A percentile compares a stretch with the other conserved stretches of the same genome.
phyloP scores from a whole-genome alignment of 92 coral and sea anemone genomes.

The Siderastrea siderea region DNA sequence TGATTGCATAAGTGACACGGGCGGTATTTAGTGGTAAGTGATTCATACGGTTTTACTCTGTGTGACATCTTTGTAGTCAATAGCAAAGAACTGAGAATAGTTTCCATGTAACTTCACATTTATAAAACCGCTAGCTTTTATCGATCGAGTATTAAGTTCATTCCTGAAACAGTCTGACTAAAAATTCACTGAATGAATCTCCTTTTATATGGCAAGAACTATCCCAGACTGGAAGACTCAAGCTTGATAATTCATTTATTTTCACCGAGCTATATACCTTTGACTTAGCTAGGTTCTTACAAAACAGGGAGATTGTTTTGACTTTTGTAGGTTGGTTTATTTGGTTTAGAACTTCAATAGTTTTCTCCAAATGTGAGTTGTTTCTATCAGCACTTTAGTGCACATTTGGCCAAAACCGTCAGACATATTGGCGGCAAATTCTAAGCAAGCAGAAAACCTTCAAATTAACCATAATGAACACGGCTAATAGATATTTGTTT shows the following conservation, averaged over 20 bases:
- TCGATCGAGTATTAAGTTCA: no score
- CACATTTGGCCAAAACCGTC: not conserved
- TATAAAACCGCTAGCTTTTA: not conserved
- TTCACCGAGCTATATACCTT: not conserved
- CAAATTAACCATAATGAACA: not conserved
- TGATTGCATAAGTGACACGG: not conserved
- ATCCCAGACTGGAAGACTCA: no score
- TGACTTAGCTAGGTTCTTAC: not conserved
- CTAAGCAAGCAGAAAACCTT: not conserved
- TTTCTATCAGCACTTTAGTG: not conserved
- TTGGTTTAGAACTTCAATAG: not conserved
- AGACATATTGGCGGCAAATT: slow-evolving; percentile 30
- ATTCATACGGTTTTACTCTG: slow-evolving; percentile 12
- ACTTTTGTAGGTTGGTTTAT: not conserved
- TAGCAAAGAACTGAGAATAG: not conserved
- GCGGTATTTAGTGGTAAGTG: slow-evolving; percentile 16
- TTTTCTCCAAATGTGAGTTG: no score
- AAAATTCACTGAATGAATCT: not conserved
- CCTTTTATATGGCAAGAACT: not conserved
- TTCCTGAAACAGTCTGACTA: no score
- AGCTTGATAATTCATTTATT: not conserved
- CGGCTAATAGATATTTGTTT: not conserved
- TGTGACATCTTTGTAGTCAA: slow-evolving; percentile 18
- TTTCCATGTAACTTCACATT: not conserved
- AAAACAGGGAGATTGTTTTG: slow-evolving; percentile 17